phyloP scores from a whole-genome alignment of 2,888 invertebrate species.

The Lymantria dispar region DNA sequence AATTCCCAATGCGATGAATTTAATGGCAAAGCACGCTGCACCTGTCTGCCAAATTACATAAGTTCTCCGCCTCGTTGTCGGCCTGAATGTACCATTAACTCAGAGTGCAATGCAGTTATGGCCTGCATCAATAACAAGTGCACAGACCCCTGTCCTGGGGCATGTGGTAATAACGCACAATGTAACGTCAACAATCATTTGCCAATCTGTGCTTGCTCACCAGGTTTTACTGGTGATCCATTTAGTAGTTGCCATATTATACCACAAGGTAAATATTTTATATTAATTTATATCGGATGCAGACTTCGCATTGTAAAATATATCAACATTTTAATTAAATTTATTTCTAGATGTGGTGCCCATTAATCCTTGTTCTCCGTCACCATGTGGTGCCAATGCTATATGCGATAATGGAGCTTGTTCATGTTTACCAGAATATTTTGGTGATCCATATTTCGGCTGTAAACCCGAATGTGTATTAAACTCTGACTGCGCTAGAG shows the following conservation, averaged over 20 bases:
- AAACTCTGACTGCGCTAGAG: constrained; percentile 86
- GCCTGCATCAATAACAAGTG: constrained; percentile 89
- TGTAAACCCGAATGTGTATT: constrained; percentile 91
- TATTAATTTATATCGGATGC: background rate
- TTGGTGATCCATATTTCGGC: constrained; percentile 87
- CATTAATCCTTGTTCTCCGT: constrained; percentile 85
- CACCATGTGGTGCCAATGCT: constrained; percentile 87
- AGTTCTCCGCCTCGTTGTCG: constrained; percentile 90
- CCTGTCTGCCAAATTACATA: constrained; percentile 86
- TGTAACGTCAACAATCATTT: constrained; percentile 88
- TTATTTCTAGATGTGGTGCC: constrained; percentile 55
- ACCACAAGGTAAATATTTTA: constrained; percentile 45
- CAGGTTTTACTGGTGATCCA: constrained; percentile 88
- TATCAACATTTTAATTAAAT: background rate
- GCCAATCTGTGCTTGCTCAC: constrained; percentile 85
- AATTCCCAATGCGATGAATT: constrained; percentile 88
- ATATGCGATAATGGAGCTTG: constrained; percentile 86
- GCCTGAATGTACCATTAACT: constrained; percentile 87
- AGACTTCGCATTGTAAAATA: background rate
- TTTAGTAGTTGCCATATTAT: constrained; percentile 78
- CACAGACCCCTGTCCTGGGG: constrained; percentile 89
- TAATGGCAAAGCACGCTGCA: constrained; percentile 86
- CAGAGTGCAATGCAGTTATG: constrained; percentile 86
- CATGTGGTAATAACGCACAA: constrained; percentile 88
- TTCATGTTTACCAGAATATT: constrained; percentile 86